Base-by-base conservation (phyloP, 2,888 invertebrate species). In the Callimorpha dominula region DNA sequence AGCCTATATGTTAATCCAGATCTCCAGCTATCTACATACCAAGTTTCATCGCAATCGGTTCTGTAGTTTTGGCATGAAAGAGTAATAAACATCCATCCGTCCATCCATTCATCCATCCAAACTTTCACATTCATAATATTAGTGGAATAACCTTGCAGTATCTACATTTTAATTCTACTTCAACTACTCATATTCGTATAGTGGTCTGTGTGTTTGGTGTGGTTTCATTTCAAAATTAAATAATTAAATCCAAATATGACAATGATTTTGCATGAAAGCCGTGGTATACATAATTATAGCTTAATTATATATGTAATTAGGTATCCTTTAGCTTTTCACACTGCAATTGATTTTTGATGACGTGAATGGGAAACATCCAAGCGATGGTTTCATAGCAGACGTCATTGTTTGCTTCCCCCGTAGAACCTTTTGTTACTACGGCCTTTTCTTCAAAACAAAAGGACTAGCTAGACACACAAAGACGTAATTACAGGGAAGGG, bases 401-500 rank as follows among this genome's bases (percentile, higher is more conserved):
- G 83, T 93, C 92, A 94, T 95, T 95, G 95, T 95, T 93, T 93
- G 89, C 85, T 79, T 89, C 90, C 90, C 92, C 76, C 75, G 78
- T 79, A 89, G 88, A 90, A 80, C 84, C 93, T 89, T 92, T 94
- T 93, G 94, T 94, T 94, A 90, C 90, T 87, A 87, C 88, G 83
- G 85, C 88, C 90, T 91, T 91, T 86, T 83, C 85, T 87, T 82
- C 89, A 90, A 31, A 90, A 95, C 95, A 94, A 95, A 91, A 90
- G 93, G 88, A 88, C 86, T 88, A 87, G 87, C 85, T 87, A 84
- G 88, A 83, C 81, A 88, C 89, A 95, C 94, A 95, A 95, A 92
- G 91, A 91, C 90, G 88, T 93, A 93, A 94, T 95, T 94, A 94
- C 89, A 90, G 84, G 85, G 87, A 91, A 91, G 88, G 89, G 89